These are phyloP conservation scores for Epizoanthus fatuus DNA, from an alignment of 92 coral and sea anemone genomes.

Conservation along the genomic window DNA sequence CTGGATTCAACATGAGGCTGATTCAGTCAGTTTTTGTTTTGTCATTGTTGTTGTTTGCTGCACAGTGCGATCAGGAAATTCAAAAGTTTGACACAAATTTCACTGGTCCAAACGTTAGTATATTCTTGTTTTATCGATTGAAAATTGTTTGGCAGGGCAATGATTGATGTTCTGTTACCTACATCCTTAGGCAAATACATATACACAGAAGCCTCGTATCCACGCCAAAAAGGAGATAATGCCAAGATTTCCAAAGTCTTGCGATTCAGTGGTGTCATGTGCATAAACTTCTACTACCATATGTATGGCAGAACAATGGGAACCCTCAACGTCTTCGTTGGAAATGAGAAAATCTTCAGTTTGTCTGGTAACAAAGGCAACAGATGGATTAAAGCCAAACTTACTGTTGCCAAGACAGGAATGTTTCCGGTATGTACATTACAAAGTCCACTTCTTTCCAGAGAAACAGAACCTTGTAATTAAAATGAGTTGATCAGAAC, in stretches of 20 bases:
- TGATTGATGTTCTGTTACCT: not conserved
- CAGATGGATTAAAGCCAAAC: constrained; percentile 22
- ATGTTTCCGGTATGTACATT: constrained; percentile 15
- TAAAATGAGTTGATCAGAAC: not conserved
- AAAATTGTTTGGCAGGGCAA: no score
- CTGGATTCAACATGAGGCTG: no score
- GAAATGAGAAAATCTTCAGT: constrained; percentile 10
- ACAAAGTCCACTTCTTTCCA: not conserved
- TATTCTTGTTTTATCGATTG: no score
- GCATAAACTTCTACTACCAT: constrained; percentile 48
- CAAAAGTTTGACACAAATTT: no score
- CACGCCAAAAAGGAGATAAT: constrained; percentile 15
- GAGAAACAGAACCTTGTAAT: not conserved
- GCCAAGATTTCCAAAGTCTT: not conserved
- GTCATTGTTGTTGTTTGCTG: no score
- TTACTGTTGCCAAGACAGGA: constrained; percentile 10
- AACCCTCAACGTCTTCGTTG: constrained; percentile 36
- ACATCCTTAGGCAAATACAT: constrained; percentile 9
- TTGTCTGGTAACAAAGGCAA: constrained; percentile 51
- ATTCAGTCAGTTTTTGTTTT: no score
- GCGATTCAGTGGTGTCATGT: constrained; percentile 9
- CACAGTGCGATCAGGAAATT: no score
- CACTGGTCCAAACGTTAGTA: no score
- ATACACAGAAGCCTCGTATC: constrained; percentile 28
- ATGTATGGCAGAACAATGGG: constrained; percentile 51